Evolutionary conservation across 2,888 invertebrate species (phyloP).

Genomic region (Branchellion lobata): DNA sequence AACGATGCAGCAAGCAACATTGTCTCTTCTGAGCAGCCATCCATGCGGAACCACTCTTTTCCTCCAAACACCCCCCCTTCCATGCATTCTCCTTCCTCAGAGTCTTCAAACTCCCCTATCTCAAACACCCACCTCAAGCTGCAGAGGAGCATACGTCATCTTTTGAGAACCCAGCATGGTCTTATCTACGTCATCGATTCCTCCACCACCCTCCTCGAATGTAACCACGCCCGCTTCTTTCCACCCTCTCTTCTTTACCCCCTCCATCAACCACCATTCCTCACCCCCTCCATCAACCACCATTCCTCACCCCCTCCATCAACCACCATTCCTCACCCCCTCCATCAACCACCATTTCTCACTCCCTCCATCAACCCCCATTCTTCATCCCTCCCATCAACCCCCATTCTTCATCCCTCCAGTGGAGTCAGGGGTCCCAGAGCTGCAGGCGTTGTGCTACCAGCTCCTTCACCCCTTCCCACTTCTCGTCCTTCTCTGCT

Average conservation of each 20-base stretch:
- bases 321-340: slow-evolving; percentile 56
- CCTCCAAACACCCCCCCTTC: too few relatives aligned
- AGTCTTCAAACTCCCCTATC: too few relatives aligned
- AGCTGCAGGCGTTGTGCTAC: slow-evolving; percentile 56
- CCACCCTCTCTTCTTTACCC: too few relatives aligned
- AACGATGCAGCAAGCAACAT: slow-evolving; percentile 36
- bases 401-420: too few relatives aligned
- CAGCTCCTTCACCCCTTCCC: slow-evolving; percentile 58
- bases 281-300: neutral
- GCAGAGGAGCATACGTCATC: slow-evolving; percentile 56
- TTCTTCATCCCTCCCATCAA: too few relatives aligned
- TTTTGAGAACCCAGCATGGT: slow-evolving; percentile 58
- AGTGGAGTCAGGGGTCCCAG: slow-evolving; percentile 38
- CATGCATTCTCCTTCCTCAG: too few relatives aligned
- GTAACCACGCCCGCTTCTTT: slow-evolving; percentile 49
- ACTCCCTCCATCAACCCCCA: slow-evolving; percentile 28
- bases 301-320: too few relatives aligned
- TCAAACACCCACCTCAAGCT: slow-evolving; percentile 51
- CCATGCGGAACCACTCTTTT: too few relatives aligned
- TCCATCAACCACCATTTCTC: slow-evolving; percentile 51
- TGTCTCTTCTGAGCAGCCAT: too few relatives aligned
- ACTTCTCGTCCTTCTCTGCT: slow-evolving; percentile 57
- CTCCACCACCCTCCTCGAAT: slow-evolving; percentile 49
- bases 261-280: slow-evolving; percentile 41
- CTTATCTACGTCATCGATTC: slow-evolving; percentile 60